Evolutionary conservation across 2,113 vertebrate genomes (phyloP), one percentile per base, ranked within the genome.

Genomic region (Psettodes erumei): DNA sequence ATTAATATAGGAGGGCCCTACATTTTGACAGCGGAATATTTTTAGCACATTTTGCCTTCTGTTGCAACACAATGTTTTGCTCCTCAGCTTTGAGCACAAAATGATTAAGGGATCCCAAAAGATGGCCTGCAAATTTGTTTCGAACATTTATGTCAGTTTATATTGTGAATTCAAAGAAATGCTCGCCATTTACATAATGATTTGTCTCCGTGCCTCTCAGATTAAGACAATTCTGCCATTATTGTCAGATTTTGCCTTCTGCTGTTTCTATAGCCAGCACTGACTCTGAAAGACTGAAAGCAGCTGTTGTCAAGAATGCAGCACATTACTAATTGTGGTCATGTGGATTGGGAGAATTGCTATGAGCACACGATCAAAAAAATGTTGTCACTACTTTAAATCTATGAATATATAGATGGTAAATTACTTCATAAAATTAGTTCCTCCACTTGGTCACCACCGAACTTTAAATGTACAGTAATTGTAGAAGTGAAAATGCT

Each of bases 1-100:
- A 84, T 82, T 81, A 81, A 88, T 91, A 79, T 88, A 84, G 62
- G 48, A 75, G 72, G 63, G 64, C 51, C 63, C 72, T 84, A 67
- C 68, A 76, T 85, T 81, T 77, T 65, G 72, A 74, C 76, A 38
- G 35, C 5, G 43, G 38, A 28, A 25, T 75, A 87, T 84, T 83
- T 87, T 79, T 86, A 79, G 55, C 59, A 71, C 11, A 25, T 43
- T 70, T 79, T 60, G n/a, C 58, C 37, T 70, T 69, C 73, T 65
- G 66, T 76, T 33, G 63, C 47, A 68, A 69, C 73, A 59, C 27
- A 75, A 71, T 62, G 62, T 69, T 71, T 50, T 19, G 19, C 28
- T 25, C 18, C 62, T 27, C 48, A 28, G n/a, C 55, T 75, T 58
- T 30, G 70, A 69, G 38, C 38, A 33, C 74, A 63, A 70, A 40